phyloP scores from a whole-genome alignment of 1,140 invertebrate species.

The Coptotermes formosanus region DNA sequence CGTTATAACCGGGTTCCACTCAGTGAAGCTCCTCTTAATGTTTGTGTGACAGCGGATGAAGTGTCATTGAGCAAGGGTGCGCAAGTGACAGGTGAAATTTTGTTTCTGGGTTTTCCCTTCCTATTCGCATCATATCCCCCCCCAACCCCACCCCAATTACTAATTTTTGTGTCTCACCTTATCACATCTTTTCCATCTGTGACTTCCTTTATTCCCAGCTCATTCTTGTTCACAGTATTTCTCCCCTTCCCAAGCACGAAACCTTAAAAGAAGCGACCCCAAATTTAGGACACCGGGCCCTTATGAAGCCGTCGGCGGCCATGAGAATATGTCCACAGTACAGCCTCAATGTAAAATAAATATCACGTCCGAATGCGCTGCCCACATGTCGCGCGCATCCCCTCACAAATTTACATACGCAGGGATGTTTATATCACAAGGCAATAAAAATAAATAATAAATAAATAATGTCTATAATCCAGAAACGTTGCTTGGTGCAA shows the following conservation, averaged over 20 bases:
- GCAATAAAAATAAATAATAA: not conserved
- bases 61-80: too few relatives aligned
- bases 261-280: not conserved
- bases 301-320: not conserved
- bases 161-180: not conserved
- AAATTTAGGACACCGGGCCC: not conserved
- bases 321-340: not conserved
- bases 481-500: not conserved
- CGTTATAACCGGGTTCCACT: too few relatives aligned
- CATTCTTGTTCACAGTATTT: not conserved
- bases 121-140: not conserved
- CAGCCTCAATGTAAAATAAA: not conserved
- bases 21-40: too few relatives aligned
- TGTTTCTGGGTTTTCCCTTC: not conserved
- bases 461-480: not conserved
- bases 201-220: not conserved
- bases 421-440: not conserved
- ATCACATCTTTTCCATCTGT: not conserved
- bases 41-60: too few relatives aligned
- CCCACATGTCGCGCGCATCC: not conserved
- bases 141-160: not conserved
- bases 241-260: not conserved
- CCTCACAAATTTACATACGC: not conserved
- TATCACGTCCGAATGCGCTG: not conserved
- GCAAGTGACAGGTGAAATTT: too few relatives aligned